Percentiles rank a stretch among this genome's conserved stretches.
phyloP scores from a whole-genome alignment of 2,113 vertebrate genomes.

The Tragelaphus imberbis region DNA sequence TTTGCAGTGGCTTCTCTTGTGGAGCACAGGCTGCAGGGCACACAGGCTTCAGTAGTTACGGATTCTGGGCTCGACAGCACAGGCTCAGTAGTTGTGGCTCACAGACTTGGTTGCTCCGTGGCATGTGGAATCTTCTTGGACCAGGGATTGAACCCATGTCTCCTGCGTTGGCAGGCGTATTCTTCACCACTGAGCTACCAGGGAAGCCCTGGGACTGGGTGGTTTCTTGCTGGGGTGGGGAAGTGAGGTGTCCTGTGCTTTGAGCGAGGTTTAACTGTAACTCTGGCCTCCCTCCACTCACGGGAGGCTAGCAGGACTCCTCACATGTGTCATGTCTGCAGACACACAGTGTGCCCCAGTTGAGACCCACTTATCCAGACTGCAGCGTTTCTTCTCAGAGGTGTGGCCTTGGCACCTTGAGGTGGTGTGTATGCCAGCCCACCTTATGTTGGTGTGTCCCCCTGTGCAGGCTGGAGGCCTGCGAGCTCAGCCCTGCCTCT shows the following conservation, averaged over 20 bases:
- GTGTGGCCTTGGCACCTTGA: fast-evolving
- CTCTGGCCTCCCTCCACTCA: background rate
- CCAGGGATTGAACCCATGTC: background rate
- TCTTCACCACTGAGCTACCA: background rate
- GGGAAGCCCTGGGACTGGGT: background rate
- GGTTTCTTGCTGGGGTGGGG: background rate
- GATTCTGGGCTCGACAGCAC: background rate
- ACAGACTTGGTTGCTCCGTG: background rate
- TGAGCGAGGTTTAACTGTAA: too few species aligned
- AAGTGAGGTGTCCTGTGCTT: too few species aligned
- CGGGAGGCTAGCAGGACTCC: background rate
- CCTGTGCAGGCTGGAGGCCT: background rate
- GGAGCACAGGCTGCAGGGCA: background rate
- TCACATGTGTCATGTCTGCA: background rate
- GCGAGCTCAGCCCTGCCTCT: background rate
- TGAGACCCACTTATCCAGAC: background rate
- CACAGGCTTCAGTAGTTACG: background rate
- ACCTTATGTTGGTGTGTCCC: background rate
- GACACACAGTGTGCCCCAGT: background rate
- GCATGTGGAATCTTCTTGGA: background rate
- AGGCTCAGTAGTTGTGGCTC: background rate
- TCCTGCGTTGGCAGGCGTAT: background rate
- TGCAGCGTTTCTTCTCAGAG: background rate
- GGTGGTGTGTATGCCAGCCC: background rate
- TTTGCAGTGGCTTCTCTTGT: background rate